These are phyloP conservation scores for Enteromius mattozi DNA, from an alignment of 2,797 vertebrate species.

Conservation along the genomic window DNA sequence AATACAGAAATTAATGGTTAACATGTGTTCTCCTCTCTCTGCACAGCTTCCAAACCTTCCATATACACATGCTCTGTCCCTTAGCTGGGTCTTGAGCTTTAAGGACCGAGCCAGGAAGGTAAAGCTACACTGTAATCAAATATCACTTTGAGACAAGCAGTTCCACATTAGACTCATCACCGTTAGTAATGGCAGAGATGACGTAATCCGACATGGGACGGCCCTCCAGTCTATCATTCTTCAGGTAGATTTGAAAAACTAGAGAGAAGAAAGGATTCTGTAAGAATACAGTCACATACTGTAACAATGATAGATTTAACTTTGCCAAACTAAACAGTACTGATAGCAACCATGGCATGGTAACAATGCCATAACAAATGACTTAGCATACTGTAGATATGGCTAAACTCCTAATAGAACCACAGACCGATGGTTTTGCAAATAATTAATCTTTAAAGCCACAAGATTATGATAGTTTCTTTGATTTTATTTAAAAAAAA, in stretches of 20 bases:
- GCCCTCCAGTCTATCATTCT: slow-evolving; percentile 24
- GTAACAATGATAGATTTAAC: not conserved
- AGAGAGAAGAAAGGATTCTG: not conserved
- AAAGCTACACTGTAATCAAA: slow-evolving; percentile 65
- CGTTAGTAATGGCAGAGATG: slow-evolving; percentile 23
- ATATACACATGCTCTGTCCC: slow-evolving; percentile 70
- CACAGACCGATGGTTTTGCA: not conserved
- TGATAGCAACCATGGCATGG: not conserved
- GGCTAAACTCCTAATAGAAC: not conserved
- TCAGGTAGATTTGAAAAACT: slow-evolving; percentile 25
- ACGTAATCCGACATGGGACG: slow-evolving; percentile 32
- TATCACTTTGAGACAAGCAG: slow-evolving; percentile 60
- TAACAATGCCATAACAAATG: not conserved
- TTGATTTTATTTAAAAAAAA: not conserved
- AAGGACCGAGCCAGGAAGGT: slow-evolving; percentile 59
- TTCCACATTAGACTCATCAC: slow-evolving; percentile 46
- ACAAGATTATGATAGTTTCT: not conserved
- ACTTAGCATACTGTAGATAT: not conserved
- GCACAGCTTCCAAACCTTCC: slow-evolving; percentile 48
- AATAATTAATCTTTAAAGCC: not conserved
- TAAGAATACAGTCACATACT: not conserved
- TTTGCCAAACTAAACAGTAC: not conserved
- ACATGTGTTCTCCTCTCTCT: slow-evolving; percentile 84
- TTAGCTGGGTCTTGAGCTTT: slow-evolving; percentile 53
- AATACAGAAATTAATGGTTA: slow-evolving; percentile 89